Evolutionary conservation across 2,797 vertebrate genomes (phyloP).

Genomic region (Bufotes viridis): DNA sequence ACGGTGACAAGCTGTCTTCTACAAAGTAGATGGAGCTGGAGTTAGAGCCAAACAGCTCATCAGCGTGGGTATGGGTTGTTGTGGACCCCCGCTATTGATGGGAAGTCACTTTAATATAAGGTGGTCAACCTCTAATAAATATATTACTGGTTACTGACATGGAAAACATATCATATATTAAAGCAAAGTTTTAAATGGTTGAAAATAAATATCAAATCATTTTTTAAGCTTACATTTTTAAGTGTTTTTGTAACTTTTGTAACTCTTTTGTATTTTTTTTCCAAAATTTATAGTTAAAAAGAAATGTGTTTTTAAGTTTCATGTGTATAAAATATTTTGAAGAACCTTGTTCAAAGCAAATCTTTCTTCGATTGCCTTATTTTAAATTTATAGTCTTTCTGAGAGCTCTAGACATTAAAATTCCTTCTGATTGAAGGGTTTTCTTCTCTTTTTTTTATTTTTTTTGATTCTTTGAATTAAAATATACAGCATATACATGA

Average conservation of each 20-base stretch:
- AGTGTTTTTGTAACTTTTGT: not conserved
- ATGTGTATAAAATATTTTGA: not conserved
- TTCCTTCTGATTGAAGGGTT: constrained; percentile 7
- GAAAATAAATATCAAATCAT: not conserved
- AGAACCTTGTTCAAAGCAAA: not conserved
- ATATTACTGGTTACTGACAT: not conserved
- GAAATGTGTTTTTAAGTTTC: not conserved
- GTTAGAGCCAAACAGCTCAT: too few species aligned
- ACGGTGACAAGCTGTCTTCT: too few species aligned
- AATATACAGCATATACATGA: constrained; percentile 41
- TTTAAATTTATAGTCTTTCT: constrained; percentile 19
- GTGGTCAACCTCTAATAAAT: too few species aligned
- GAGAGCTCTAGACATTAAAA: constrained; percentile 24
- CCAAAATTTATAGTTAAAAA: not conserved
- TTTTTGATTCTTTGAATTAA: constrained; percentile 34
- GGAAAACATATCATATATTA: not conserved
- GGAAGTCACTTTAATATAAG: too few species aligned
- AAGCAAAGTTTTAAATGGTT: not conserved
- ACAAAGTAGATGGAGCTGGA: too few species aligned
- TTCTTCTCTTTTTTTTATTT: constrained; percentile 2
- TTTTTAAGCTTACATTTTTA: not conserved
- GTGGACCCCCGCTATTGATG: too few species aligned
- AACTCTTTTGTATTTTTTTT: not conserved
- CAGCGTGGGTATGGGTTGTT: too few species aligned
- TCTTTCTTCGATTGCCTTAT: not conserved